Conservation (phyloP, 2,797 vertebrate species). For the Sphaeramia orbicularis region DNA sequence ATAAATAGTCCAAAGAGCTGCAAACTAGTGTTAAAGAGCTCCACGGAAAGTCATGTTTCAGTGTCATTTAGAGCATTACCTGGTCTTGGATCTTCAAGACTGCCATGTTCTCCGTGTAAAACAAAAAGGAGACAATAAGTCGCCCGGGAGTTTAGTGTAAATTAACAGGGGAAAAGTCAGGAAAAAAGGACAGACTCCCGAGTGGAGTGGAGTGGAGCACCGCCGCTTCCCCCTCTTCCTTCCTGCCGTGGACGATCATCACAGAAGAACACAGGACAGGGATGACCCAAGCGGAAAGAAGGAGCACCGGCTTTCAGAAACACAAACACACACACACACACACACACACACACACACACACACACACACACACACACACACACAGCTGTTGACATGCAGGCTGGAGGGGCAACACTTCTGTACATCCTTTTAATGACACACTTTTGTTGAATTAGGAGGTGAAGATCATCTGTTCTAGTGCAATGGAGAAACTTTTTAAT, state of each 20-base stretch:
- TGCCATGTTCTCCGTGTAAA: constrained; percentile 57
- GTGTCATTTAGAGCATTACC: constrained; percentile 49
- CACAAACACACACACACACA: too few species aligned
- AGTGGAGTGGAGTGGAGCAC: constrained; percentile 24
- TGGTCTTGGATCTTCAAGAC: constrained; percentile 78
- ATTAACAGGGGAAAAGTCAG: constrained; percentile 8
- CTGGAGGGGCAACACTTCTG: too few species aligned
- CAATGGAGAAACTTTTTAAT: too few species aligned
- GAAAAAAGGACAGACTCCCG: constrained; percentile 12
- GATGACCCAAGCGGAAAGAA: constrained; percentile 9
- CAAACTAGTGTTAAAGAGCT: background rate
- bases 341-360: too few species aligned
- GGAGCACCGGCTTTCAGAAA: background rate
- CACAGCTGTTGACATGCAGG: too few species aligned
- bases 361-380: too few species aligned
- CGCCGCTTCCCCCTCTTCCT: constrained; percentile 53
- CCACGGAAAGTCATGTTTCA: background rate
- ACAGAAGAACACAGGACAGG: constrained; percentile 23
- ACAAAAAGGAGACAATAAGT: constrained; percentile 27
- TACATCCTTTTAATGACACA: too few species aligned
- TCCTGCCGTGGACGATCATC: constrained; percentile 50
- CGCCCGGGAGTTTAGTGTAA: constrained; percentile 45
- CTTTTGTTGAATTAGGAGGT: too few species aligned
- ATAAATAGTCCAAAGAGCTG: background rate
- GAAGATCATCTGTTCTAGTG: too few species aligned